These are phyloP conservation scores for Nasonia oneida DNA, from an alignment of 2,888 invertebrate species.

Conservation along the genomic window DNA sequence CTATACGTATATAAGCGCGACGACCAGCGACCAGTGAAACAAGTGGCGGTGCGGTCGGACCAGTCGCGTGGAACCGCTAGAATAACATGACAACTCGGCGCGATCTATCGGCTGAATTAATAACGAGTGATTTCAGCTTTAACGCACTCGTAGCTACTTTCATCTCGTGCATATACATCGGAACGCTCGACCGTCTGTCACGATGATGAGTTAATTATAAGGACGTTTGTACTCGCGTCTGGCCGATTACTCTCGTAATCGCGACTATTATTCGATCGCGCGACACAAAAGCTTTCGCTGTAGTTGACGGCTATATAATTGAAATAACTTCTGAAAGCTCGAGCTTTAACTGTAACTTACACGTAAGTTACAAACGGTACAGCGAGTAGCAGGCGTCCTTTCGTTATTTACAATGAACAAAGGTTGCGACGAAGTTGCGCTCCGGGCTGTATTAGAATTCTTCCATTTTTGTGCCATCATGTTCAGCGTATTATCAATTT, in stretches of 20 bases:
- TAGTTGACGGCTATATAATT: neutral
- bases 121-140: slow-evolving; percentile 12
- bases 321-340: neutral
- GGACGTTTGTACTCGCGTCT: neutral
- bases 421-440: neutral
- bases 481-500: neutral
- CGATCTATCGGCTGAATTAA: neutral
- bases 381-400: no score
- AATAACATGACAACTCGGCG: slow-evolving; percentile 21
- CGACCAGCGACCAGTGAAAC: slow-evolving; percentile 34
- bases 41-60: slow-evolving; percentile 40
- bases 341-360: neutral
- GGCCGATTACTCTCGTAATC: no score
- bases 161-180: neutral
- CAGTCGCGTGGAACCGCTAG: slow-evolving; percentile 9
- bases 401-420: no score
- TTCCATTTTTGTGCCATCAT: neutral
- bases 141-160: neutral
- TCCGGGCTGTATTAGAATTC: neutral
- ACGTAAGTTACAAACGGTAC: no score
- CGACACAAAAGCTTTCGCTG: neutral
- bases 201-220: neutral
- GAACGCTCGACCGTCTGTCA: neutral
- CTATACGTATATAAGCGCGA: neutral
- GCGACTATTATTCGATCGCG: no score